Conservation (phyloP, 2,797 vertebrate genomes). For the Distichodus sexfasciatus region DNA sequence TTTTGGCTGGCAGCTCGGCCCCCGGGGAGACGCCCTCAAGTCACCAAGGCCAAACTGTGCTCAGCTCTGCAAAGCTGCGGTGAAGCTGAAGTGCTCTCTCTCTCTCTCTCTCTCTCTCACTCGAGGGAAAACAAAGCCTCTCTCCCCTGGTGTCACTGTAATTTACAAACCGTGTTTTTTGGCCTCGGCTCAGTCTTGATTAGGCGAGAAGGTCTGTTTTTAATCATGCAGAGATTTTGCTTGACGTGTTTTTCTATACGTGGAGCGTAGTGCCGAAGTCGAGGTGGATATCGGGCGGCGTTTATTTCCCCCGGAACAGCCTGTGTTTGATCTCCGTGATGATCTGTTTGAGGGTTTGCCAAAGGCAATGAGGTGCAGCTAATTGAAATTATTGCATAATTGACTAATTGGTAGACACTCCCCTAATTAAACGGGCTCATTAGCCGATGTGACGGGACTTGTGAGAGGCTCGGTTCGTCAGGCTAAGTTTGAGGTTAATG, state of each 20-base stretch:
- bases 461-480: not conserved
- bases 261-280: not conserved
- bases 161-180: too few relatives aligned
- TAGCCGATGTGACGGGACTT: constrained; percentile 5
- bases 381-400: constrained; percentile 36
- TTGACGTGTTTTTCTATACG: too few relatives aligned
- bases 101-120: too few relatives aligned
- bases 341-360: not conserved
- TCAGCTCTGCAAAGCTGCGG: not conserved
- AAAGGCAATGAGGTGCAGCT: not conserved
- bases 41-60: constrained; percentile 1
- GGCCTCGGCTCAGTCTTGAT: too few relatives aligned
- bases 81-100: not conserved
- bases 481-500: not conserved
- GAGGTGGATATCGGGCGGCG: not conserved
- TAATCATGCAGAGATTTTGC: too few relatives aligned
- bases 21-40: constrained; percentile 19
- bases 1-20: constrained; percentile 13
- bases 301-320: not conserved
- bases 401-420: constrained; percentile 10
- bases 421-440: constrained; percentile 20
- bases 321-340: too few relatives aligned
- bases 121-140: too few relatives aligned
- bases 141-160: too few relatives aligned
- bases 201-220: too few relatives aligned